Base-by-base conservation (phyloP, 2,888 invertebrate species). In the Eurois occulta region DNA sequence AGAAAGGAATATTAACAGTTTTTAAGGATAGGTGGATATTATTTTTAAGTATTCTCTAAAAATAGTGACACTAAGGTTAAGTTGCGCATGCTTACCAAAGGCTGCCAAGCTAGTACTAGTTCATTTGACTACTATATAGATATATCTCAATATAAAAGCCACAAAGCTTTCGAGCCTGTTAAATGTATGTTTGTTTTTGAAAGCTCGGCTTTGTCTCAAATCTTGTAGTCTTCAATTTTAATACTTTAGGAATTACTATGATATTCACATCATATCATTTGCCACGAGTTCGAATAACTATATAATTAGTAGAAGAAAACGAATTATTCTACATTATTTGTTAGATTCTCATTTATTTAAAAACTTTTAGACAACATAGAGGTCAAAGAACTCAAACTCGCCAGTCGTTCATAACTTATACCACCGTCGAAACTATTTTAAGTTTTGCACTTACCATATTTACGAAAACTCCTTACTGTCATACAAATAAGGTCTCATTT, bases 401-500 rank as follows among this genome's bases (percentile, higher is more conserved):
- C 38, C 5, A 43, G 28, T 13, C 41, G 7, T 43, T 67, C 11
- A 38, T 69, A 68, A 77, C 64, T 74, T 38, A 43, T 24, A 80
- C 78, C 83, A 75, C 0, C 13, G 32, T 24, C 43, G 16, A 74
- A 80, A 83, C 81, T 81, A 70, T 73, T 84, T 83, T 69, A 81
- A 77, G 32, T 73, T 77, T 62, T 75, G 70, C 80, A 73, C 43
- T 62, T 70, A 66, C 65, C 32, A 62, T 77, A 85, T 85, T 78
- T 55, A 65, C 46, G 41, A 81, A 77, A 75, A 70, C 46, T 75
- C 87, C 71, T 72, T 88, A 68, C 11, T 7, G 3, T 21, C 32
- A 78, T 80, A 65, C 21, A 21, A 75, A 84, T 89, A 87, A 88
- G 78, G 86, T 71, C 55, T 28, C 67, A 66, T 77, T 69, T 64